Conservation (phyloP, 2,888 invertebrate species). For the Campoplex capitator region DNA sequence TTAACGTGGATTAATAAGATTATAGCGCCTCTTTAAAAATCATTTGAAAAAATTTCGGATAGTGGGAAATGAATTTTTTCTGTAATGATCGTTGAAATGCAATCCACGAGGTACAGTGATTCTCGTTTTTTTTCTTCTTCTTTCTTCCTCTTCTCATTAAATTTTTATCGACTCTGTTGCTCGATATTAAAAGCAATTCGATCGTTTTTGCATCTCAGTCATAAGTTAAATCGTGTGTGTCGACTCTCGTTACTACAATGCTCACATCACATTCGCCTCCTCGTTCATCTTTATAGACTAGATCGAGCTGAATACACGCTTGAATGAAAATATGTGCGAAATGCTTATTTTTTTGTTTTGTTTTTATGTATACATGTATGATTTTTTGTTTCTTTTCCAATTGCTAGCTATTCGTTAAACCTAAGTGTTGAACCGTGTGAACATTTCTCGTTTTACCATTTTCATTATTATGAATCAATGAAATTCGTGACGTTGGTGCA, state of each 20-base stretch:
- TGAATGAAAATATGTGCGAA: constrained; percentile 75
- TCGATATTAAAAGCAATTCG: constrained; percentile 44
- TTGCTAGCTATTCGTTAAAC: constrained; percentile 37
- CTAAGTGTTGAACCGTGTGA: constrained; percentile 24
- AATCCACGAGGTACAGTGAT: neutral
- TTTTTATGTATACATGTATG: constrained; percentile 39
- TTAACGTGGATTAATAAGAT: constrained; percentile 23
- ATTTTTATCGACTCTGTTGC: constrained; percentile 9
- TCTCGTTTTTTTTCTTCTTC: neutral
- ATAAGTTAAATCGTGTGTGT: neutral
- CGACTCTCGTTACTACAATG: constrained; percentile 32
- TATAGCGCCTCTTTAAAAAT: constrained; percentile 1
- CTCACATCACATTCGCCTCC: constrained; percentile 65
- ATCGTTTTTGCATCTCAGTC: constrained; percentile 32
- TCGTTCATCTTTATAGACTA: constrained; percentile 79
- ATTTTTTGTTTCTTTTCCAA: constrained; percentile 41
- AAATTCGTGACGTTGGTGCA: constrained; percentile 22
- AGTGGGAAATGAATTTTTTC: neutral
- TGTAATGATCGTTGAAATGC: constrained; percentile 7
- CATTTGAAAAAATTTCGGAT: neutral
- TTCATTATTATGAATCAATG: constrained; percentile 22
- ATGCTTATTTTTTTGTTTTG: constrained; percentile 43
- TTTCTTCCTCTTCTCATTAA: constrained; percentile 14
- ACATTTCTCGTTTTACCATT: constrained; percentile 50
- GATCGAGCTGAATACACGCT: constrained; percentile 80